A percentile compares a stretch with the other conserved stretches of the same genome.
Evolutionary conservation across 2,888 invertebrate genomes (phyloP).

Genomic region (Dione juno): DNA sequence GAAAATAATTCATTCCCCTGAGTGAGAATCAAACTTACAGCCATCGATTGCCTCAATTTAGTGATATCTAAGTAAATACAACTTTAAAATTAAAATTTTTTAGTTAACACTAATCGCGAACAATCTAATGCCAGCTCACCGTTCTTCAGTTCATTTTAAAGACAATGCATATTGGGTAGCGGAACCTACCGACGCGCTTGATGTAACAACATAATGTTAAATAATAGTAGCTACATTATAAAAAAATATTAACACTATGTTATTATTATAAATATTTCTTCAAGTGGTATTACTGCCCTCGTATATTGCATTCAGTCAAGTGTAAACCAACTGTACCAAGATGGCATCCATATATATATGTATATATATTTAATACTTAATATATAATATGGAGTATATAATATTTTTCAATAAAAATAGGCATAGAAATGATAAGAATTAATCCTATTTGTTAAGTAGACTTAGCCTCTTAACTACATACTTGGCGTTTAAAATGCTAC

Average conservation of each 20-base stretch:
- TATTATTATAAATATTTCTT: slow-evolving; percentile 12
- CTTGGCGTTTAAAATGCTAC: slow-evolving; percentile 37
- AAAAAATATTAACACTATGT: background rate
- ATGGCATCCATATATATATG: background rate
- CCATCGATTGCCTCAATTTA: no score
- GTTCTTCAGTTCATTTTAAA: background rate
- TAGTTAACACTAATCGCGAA: background rate
- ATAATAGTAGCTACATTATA: background rate
- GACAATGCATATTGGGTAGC: background rate
- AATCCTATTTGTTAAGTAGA: slow-evolving; percentile 28
- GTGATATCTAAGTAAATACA: no score
- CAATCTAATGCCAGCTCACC: background rate
- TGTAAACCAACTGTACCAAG: slow-evolving; percentile 4
- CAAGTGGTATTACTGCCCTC: background rate
- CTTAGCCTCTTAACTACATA: slow-evolving; percentile 33
- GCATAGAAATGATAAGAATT: slow-evolving; percentile 1
- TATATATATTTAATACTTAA: no score
- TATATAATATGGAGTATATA: background rate
- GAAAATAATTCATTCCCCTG: no score
- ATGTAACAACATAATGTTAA: background rate
- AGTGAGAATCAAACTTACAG: no score
- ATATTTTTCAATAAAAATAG: background rate
- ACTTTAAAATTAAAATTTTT: no score
- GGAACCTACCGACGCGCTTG: background rate
- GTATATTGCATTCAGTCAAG: slow-evolving; percentile 4